Evolutionary conservation across 1,140 invertebrate genomes (phyloP).

Genomic region (Megalonaias nervosa): DNA sequence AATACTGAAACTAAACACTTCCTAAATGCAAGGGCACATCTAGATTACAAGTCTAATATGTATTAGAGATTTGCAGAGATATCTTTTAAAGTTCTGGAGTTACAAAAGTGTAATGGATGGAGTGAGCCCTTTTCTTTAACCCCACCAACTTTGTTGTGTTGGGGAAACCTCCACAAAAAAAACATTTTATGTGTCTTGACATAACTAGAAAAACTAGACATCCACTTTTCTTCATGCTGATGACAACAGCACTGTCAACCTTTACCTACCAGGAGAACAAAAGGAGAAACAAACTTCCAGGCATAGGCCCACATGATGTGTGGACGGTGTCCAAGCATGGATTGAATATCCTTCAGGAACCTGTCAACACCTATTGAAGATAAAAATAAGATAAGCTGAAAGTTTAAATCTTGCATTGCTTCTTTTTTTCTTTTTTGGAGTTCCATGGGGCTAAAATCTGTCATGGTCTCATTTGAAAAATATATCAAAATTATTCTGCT

Average conservation of each 20-base stretch:
- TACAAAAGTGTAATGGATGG: no score
- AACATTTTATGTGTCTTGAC: neutral
- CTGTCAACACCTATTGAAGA: slow-evolving; percentile 57
- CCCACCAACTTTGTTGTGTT: neutral
- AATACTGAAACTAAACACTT: neutral
- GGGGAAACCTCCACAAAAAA: neutral
- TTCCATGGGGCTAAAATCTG: neutral
- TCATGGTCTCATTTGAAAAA: neutral
- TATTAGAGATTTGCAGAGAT: no score
- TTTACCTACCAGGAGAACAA: slow-evolving; percentile 77
- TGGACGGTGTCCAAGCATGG: slow-evolving; percentile 62
- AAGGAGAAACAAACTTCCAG: slow-evolving; percentile 85
- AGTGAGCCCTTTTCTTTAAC: neutral
- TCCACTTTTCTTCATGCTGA: neutral
- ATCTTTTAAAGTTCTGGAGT: no score
- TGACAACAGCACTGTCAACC: neutral
- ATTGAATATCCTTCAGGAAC: slow-evolving; percentile 62
- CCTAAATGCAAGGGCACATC: neutral
- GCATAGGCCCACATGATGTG: slow-evolving; percentile 79
- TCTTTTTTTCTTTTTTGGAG: neutral
- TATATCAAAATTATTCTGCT: neutral
- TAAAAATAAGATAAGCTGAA: neutral
- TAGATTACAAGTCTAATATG: neutral
- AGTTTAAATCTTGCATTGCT: neutral
- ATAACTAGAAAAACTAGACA: neutral